Conservation (phyloP, 2,113 vertebrate genomes). For the Toxotes jaculatrix region DNA sequence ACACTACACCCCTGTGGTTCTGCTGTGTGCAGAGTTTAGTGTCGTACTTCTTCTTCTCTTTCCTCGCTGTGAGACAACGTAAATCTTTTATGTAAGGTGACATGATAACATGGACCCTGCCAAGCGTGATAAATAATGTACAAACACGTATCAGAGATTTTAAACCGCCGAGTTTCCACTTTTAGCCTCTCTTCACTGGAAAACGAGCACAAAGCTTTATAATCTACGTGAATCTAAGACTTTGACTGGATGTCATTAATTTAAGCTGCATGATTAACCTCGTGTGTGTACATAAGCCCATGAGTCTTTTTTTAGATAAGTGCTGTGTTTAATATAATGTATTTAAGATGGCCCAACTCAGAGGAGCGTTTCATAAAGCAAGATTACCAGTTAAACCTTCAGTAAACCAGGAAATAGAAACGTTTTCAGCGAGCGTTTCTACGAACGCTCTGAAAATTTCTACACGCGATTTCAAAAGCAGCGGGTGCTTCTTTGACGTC, state of each 20-base stretch:
- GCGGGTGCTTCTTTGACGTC: too few species aligned
- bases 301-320: background rate
- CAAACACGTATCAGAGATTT: constrained; percentile 2
- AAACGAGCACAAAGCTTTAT: too few species aligned
- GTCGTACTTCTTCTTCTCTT: background rate
- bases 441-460: too few species aligned
- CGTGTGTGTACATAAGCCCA: background rate
- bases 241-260: background rate
- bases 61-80: background rate
- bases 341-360: too few species aligned
- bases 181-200: background rate
- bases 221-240: too few species aligned
- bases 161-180: background rate
- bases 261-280: too few species aligned
- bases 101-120: background rate
- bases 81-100: constrained; percentile 39
- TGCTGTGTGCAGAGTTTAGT: background rate
- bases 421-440: too few species aligned
- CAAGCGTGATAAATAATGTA: constrained; percentile 37
- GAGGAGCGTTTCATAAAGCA: too few species aligned
- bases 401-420: too few species aligned
- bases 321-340: too few species aligned
- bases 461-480: too few species aligned
- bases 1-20: background rate
- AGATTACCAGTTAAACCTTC: too few species aligned